Percentiles rank a stretch among this genome's conserved stretches.
These are phyloP conservation scores for Cepaea hortensis DNA, from an alignment of 2,888 invertebrate genomes.

Conservation along the genomic window DNA sequence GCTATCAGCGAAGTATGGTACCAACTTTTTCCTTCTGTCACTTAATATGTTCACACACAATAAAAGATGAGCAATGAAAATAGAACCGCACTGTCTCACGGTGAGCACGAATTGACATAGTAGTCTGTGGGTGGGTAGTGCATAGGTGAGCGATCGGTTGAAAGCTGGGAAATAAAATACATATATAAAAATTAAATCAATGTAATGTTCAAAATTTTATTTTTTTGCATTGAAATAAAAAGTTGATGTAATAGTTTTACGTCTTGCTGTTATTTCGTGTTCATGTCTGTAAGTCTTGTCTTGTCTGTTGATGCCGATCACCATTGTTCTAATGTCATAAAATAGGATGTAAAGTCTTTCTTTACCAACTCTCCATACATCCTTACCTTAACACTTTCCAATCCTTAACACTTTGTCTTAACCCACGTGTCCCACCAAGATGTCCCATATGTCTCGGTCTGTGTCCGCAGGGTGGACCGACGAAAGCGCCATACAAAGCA, in stretches of 20 bases:
- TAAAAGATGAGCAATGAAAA: neutral
- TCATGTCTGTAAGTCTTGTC: neutral
- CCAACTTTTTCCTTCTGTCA: neutral
- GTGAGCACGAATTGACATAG: neutral
- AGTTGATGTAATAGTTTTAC: conserved; percentile 39
- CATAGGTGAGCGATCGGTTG: conserved; percentile 13
- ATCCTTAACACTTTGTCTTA: too few species aligned
- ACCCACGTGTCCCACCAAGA: too few species aligned
- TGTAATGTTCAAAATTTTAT: conserved; percentile 48
- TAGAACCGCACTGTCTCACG: neutral
- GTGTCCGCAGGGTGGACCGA: too few species aligned
- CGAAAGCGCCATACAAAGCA: too few species aligned
- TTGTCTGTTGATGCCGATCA: neutral
- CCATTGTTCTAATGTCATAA: too few species aligned
- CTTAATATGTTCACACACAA: conserved; percentile 2
- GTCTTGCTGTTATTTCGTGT: neutral
- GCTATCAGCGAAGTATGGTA: neutral
- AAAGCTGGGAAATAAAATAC: neutral
- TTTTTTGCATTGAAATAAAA: conserved; percentile 48
- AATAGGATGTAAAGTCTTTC: too few species aligned
- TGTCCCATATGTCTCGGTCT: too few species aligned
- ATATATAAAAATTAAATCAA: conserved; percentile 8
- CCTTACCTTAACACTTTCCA: too few species aligned
- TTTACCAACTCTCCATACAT: too few species aligned
- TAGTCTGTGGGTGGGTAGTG: conserved; percentile 27